These are phyloP conservation scores for Acleris cristana DNA, from an alignment of 2,888 invertebrate genomes.

Conservation along the genomic window DNA sequence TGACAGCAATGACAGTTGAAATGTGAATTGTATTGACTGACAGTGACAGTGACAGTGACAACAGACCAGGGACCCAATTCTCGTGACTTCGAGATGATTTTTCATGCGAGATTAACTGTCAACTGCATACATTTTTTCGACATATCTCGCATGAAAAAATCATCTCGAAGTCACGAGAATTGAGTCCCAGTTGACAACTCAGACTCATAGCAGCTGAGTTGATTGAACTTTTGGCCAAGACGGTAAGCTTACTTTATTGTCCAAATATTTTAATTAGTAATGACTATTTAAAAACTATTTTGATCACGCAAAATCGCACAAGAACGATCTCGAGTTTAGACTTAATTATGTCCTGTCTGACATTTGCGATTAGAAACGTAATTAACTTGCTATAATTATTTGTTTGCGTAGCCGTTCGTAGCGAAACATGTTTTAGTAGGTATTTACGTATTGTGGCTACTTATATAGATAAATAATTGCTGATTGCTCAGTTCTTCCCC, in stretches of 20 bases:
- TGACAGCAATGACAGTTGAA: no score
- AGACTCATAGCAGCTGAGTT: conserved; percentile 22
- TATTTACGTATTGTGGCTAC: neutral
- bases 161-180: no score
- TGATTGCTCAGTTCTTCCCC: conserved; percentile 15
- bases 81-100: no score
- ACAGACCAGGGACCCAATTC: no score
- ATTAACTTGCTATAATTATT: neutral
- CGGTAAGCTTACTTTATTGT: conserved; percentile 17
- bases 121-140: no score
- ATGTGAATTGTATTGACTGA: no score
- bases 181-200: no score
- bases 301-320: neutral
- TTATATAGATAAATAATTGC: neutral
- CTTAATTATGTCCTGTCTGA: neutral
- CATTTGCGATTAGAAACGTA: neutral
- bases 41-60: no score
- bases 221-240: conserved; percentile 20
- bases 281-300: neutral
- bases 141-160: no score
- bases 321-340: neutral
- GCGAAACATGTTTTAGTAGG: neutral
- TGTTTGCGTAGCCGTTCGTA: neutral
- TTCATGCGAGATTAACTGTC: no score
- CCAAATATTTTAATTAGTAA: neutral